Evolutionary conservation across 1,140 invertebrate species (phyloP), one percentile per base, ranked within the genome.

Genomic region (Sinonovacula constricta): DNA sequence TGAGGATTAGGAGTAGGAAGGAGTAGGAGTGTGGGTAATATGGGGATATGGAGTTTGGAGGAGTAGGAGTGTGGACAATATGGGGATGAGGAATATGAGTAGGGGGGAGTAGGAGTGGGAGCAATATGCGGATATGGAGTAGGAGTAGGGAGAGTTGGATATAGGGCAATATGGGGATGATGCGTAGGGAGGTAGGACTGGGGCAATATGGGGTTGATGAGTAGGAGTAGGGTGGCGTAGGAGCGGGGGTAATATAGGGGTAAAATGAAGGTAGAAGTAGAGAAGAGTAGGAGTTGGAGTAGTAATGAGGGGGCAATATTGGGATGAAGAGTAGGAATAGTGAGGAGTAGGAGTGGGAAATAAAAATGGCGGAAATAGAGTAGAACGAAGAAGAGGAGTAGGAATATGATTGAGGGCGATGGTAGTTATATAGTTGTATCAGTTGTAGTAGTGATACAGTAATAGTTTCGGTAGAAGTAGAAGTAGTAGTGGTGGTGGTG

Each of bases 401-500:
- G 69, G 74, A 12, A 77, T 39, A 18, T 69, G 74, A 3, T 69
- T 62, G 26, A 57, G 65, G 15, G 56, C 39, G n/a, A n/a, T n/a
- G n/a, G n/a, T n/a, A n/a, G n/a, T n/a, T n/a, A n/a, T n/a, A n/a
- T n/a, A n/a, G n/a, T n/a, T n/a, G n/a, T n/a, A n/a, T n/a, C n/a
- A n/a, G n/a, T n/a, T n/a, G n/a, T n/a, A n/a, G n/a, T n/a, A n/a
- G n/a, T n/a, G n/a, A n/a, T n/a, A n/a, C n/a, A n/a, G n/a, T n/a
- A n/a, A n/a, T 53, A 77, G 63, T 53, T 56, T 45, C 22, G 69
- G 74, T 1, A 69, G 65, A 39, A 76, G 51, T 3, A 30, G 74
- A 14, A 69, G 62, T 28, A 76, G 5, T 15, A 68, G 74, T 31
- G 56, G 65, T 31, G 57, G 74, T 53, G 54, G 74, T 31, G 28